Conservation (phyloP, 1,140 invertebrate species). For the Pachypsylla venusta region DNA sequence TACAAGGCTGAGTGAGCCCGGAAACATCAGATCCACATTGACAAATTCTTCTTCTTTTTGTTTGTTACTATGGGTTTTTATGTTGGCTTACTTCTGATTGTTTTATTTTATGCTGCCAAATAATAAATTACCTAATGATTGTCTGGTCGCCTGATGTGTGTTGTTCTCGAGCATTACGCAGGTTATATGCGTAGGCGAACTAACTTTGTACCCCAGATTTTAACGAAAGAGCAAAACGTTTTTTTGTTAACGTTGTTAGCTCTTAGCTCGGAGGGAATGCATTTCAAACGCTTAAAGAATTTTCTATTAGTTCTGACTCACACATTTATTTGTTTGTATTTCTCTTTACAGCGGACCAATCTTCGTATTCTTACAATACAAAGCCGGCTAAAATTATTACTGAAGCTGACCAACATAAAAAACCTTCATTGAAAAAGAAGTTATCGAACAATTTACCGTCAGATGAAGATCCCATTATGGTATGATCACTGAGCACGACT, state of each 20-base stretch:
- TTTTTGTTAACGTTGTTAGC: background rate
- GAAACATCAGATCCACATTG: no score
- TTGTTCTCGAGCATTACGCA: no score
- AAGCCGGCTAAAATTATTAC: background rate
- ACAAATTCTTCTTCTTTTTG: no score
- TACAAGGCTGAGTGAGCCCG: no score
- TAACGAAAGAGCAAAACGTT: background rate
- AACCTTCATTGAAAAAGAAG: background rate
- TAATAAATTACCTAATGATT: no score
- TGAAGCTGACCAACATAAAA: background rate
- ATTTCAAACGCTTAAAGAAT: background rate
- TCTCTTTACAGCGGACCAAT: constrained; percentile 5
- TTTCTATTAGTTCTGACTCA: background rate
- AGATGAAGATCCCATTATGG: constrained; percentile 5
- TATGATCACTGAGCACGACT: no score
- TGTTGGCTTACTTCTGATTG: no score
- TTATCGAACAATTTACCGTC: background rate
- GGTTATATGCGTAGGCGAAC: background rate
- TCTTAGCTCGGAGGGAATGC: background rate
- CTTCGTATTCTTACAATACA: background rate
- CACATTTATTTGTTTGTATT: no score
- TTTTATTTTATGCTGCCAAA: no score
- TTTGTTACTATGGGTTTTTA: no score
- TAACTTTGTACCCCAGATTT: background rate
- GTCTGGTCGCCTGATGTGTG: no score